Conservation (phyloP, 2,113 vertebrate species). For the Morone saxatilis region DNA sequence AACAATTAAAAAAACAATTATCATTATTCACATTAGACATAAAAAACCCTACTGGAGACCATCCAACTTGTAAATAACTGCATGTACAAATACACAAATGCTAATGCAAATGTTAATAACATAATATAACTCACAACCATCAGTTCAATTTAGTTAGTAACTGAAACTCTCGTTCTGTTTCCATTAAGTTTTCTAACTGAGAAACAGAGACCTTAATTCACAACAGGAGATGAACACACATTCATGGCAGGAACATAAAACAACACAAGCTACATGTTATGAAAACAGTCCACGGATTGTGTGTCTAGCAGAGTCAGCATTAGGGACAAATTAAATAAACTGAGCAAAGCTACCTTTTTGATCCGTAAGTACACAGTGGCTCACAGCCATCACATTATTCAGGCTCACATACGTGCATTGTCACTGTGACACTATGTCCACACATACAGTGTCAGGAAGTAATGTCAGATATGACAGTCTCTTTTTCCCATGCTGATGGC, state of each 20-base stretch:
- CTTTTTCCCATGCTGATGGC: slow-evolving; percentile 90
- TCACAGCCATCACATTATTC: slow-evolving; percentile 54
- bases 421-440: slow-evolving; percentile 84
- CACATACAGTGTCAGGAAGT: slow-evolving; percentile 86
- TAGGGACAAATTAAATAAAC: slow-evolving; percentile 58
- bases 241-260: slow-evolving; percentile 61
- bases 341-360: slow-evolving; percentile 63
- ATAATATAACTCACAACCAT: slow-evolving; percentile 22
- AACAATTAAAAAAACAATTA: slow-evolving; percentile 1
- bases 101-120: slow-evolving; percentile 10
- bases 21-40: slow-evolving; percentile 17
- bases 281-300: slow-evolving; percentile 52
- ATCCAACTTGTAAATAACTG: slow-evolving; percentile 35
- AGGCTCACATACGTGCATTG: slow-evolving; percentile 49
- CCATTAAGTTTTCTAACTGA: slow-evolving; percentile 26
- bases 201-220: slow-evolving; percentile 28
- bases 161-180: slow-evolving; percentile 16
- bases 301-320: slow-evolving; percentile 70
- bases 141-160: slow-evolving; percentile 42
- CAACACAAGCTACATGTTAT: slow-evolving; percentile 53
- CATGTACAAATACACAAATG: slow-evolving; percentile 28
- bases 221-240: slow-evolving; percentile 48
- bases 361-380: slow-evolving; percentile 64
- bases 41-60: not conserved
- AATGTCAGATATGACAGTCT: slow-evolving; percentile 78